Evolutionary conservation across 1,140 invertebrate species (phyloP), one percentile per base, ranked within the genome.

Genomic region (Magallana gigas): DNA sequence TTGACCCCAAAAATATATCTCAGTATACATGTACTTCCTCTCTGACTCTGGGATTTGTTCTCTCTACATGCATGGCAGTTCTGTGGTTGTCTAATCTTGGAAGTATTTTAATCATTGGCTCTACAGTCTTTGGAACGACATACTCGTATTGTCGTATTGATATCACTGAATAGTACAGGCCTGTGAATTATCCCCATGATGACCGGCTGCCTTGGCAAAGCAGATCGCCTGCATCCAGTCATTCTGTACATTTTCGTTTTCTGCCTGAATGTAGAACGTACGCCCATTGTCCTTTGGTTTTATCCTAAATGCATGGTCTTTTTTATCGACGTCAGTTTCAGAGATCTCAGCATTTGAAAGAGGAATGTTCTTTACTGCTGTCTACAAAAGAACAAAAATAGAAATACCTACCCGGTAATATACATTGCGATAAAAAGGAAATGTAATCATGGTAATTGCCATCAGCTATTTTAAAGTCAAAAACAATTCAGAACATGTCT

Each of bases 221-320:
- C 93, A 94, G 76, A 94, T 94, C 2, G 93, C 94, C 83, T 94
- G 93, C 94, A 94, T 94, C 94, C 94, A 94, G 58, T 94, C 91
- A 87, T 94, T 92, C 83, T 94, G 93, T 29, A 87, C 89, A 57
- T 89, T 82, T 88, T 94, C 93, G 90, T 92, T 93, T 23, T 94
- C 93, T 57, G 93, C 93, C 62, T 94, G 92, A 57, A 94, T 92
- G 89, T 93, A 94, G 88, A 92, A 94, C 16, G 91, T 91, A 29
- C 94, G 89, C 36, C 92, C 92, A 88, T 91, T 92, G 71, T 93
- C 92, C 85, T 93, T 93, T 18, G 93, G 91, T 85, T 92, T 93
- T 76, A 94, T 92, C 83, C 91, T 90, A 88, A 94, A 94, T 60
- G 93, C 92, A 92, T 90, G 91, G 56, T 90, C 89, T 85, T 94